Conservation (phyloP, 2,888 invertebrate species). For the Dorcus parallelipipedus region DNA sequence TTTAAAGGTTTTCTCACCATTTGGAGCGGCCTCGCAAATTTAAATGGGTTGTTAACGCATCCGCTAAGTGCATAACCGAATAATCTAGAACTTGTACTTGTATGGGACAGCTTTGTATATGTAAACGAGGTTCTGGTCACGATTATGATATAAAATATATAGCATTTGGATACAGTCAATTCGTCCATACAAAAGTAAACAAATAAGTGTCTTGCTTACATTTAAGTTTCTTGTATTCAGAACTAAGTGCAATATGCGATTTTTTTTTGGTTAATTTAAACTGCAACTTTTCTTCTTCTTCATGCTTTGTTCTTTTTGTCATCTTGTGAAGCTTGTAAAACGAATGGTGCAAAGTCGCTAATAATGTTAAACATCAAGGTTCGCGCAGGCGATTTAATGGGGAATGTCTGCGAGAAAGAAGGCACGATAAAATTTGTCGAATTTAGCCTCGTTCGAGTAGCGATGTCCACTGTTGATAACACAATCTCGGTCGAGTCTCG, state of each 20-base stretch:
- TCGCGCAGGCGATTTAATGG: not conserved
- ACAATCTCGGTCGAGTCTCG: conserved; percentile 40
- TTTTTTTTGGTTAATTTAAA: no score
- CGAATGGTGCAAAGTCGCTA: no score
- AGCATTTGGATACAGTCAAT: not conserved
- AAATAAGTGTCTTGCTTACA: not conserved
- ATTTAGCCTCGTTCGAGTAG: conserved; percentile 29
- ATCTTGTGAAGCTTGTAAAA: not conserved
- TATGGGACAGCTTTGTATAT: conserved; percentile 10
- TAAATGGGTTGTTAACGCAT: conserved; percentile 29
- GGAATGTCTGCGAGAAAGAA: conserved; percentile 15
- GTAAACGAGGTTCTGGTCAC: not conserved
- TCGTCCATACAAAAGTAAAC: not conserved
- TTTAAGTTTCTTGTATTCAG: no score
- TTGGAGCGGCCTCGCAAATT: conserved; percentile 20
- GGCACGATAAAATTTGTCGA: conserved; percentile 23
- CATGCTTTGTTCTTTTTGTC: not conserved
- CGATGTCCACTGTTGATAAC: conserved; percentile 46
- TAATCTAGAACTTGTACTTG: conserved; percentile 28
- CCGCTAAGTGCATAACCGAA: conserved; percentile 30
- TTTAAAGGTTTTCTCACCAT: not conserved
- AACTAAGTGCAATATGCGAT: no score
- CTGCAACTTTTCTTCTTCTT: no score
- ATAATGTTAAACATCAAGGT: no score
- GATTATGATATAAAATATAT: not conserved